phyloP scores from a whole-genome alignment of 2,888 invertebrate species.

The Drosophila neotestacea region DNA sequence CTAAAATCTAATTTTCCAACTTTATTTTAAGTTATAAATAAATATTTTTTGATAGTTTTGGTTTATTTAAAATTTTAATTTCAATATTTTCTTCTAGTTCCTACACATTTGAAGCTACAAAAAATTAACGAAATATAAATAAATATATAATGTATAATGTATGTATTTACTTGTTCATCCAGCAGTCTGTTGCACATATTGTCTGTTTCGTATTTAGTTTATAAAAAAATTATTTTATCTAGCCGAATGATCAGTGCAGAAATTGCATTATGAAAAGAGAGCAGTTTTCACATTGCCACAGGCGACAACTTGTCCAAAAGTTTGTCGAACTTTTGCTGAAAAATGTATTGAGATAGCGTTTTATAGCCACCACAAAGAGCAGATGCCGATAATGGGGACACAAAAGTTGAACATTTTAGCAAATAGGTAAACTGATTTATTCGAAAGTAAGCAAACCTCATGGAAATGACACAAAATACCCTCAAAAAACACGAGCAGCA shows the following conservation, averaged over 20 bases:
- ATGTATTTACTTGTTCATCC: slow-evolving; percentile 40
- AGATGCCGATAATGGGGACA: slow-evolving; percentile 48
- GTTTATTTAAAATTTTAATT: too few relatives aligned
- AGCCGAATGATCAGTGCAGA: slow-evolving; percentile 7
- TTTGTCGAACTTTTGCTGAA: slow-evolving; percentile 31
- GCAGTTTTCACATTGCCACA: slow-evolving; percentile 8
- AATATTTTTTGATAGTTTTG: too few relatives aligned
- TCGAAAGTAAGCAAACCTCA: slow-evolving; percentile 29
- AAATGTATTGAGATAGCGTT: slow-evolving; percentile 31
- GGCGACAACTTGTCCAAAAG: slow-evolving; percentile 41
- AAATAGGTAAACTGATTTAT: slow-evolving; percentile 48
- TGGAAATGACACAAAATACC: not conserved
- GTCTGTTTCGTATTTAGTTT: not conserved
- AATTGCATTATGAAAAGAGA: slow-evolving; percentile 12
- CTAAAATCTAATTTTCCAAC: too few relatives aligned
- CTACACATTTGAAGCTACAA: too few relatives aligned
- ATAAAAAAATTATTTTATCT: slow-evolving; percentile 12
- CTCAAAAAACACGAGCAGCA: slow-evolving; percentile 3
- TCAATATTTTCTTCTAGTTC: too few relatives aligned
- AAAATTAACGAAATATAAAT: too few relatives aligned
- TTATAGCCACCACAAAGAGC: slow-evolving; percentile 17
- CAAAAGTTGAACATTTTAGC: slow-evolving; percentile 47
- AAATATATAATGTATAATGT: too few relatives aligned
- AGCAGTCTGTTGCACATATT: not conserved
- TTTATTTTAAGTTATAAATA: too few relatives aligned